phyloP scores from a whole-genome alignment of 1,140 invertebrate species.

The Ditylenchus dipsaci region DNA sequence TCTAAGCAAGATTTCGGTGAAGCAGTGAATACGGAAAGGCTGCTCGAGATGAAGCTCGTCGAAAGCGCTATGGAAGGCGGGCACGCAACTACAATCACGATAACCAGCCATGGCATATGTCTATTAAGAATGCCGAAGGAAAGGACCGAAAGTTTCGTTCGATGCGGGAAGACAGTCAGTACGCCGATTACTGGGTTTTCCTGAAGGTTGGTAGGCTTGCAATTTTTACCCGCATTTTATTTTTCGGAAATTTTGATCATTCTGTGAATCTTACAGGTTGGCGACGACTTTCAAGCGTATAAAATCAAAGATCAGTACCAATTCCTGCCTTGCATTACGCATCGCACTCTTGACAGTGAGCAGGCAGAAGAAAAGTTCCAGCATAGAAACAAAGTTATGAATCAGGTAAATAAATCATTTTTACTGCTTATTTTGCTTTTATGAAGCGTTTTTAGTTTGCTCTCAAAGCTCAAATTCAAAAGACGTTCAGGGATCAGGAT shows the following conservation, averaged over 20 bases:
- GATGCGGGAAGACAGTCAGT: constrained; percentile 51
- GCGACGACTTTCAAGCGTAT: constrained; percentile 48
- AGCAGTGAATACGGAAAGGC: constrained; percentile 52
- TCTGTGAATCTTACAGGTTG: constrained; percentile 21
- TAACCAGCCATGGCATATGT: constrained; percentile 50
- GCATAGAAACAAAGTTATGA: constrained; percentile 50
- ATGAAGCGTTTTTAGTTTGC: constrained; percentile 34
- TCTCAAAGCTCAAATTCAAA: constrained; percentile 53
- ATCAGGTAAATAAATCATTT: constrained; percentile 27
- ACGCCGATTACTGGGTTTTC: constrained; percentile 57
- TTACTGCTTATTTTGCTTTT: too few species aligned
- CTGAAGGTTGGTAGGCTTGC: constrained; percentile 38
- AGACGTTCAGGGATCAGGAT: constrained; percentile 43
- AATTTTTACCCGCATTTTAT: not conserved
- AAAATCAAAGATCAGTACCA: constrained; percentile 56
- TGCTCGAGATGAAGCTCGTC: constrained; percentile 53
- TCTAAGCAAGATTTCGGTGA: constrained; percentile 51
- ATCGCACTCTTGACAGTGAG: constrained; percentile 51
- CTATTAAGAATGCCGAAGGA: constrained; percentile 26
- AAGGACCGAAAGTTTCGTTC: constrained; percentile 46
- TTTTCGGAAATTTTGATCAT: not conserved
- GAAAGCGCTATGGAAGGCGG: constrained; percentile 54
- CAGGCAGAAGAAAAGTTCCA: constrained; percentile 56
- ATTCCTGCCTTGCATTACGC: constrained; percentile 45
- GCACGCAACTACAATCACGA: constrained; percentile 45